These are phyloP conservation scores for Cydia pomonella DNA, from an alignment of 1,140 invertebrate genomes.

Conservation along the genomic window DNA sequence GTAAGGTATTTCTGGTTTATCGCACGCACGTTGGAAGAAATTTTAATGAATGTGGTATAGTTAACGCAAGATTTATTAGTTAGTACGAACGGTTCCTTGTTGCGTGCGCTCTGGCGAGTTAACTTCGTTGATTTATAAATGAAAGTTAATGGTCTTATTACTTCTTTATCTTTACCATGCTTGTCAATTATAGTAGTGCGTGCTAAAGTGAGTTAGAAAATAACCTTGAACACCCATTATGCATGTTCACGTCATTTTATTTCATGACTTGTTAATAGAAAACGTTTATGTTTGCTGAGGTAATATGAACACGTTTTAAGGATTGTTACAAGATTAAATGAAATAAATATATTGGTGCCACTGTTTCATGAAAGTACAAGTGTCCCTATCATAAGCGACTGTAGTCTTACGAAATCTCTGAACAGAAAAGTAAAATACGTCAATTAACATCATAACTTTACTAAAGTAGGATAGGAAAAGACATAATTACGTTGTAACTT, in stretches of 20 bases:
- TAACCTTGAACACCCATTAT: neutral
- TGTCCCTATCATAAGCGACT: too few species aligned
- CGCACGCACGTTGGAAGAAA: constrained; percentile 72
- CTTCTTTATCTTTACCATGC: constrained; percentile 20
- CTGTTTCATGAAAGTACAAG: too few species aligned
- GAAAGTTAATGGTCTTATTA: constrained; percentile 39
- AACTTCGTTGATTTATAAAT: constrained; percentile 38
- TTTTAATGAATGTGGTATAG: constrained; percentile 68
- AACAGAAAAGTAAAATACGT: neutral
- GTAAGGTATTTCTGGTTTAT: constrained; percentile 68
- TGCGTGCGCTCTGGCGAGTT: constrained; percentile 43
- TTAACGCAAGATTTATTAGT: constrained; percentile 57
- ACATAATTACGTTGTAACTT: constrained; percentile 21
- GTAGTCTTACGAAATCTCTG: neutral
- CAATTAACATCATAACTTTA: constrained; percentile 5
- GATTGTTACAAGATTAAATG: too few species aligned
- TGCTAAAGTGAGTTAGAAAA: constrained; percentile 1
- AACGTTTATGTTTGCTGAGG: too few species aligned
- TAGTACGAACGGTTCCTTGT: constrained; percentile 32
- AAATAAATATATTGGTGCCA: too few species aligned
- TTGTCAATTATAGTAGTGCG: constrained; percentile 31
- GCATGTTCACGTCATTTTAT: too few species aligned
- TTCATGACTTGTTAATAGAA: too few species aligned
- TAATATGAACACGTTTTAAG: too few species aligned
- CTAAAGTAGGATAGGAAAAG: constrained; percentile 15